Percentiles rank a stretch among this genome's conserved stretches.
These are phyloP conservation scores for Halisarca cf. caerulea DNA, from an alignment of 37 sponge, comb jelly and placozoan genomes.

Conservation along the genomic window DNA sequence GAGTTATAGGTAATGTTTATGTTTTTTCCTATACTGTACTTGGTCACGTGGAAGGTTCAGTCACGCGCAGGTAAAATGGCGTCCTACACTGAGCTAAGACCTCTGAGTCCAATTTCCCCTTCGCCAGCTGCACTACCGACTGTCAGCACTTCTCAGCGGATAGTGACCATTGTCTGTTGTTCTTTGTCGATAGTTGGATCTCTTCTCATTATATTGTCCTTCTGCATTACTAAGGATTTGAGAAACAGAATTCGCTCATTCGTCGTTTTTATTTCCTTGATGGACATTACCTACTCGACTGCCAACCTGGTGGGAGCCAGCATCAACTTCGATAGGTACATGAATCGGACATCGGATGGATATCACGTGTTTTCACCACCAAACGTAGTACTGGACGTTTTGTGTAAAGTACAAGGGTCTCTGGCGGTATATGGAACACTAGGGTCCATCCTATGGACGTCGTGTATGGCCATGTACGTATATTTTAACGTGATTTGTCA, in stretches of 20 bases:
- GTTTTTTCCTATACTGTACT: no score
- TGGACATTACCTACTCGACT: constrained; percentile 55
- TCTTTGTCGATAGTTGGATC: constrained; percentile 64
- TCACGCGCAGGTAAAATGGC: no score
- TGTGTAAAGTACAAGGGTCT: constrained; percentile 59
- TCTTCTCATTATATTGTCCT: constrained; percentile 56
- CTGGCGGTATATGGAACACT: constrained; percentile 64
- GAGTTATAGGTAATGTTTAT: no score
- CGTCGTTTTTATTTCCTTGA: constrained; percentile 68
- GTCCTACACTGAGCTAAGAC: no score
- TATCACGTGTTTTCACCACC: background rate
- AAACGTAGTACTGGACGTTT: background rate
- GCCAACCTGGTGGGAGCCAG: constrained; percentile 51
- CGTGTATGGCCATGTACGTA: constrained; percentile 50
- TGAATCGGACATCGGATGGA: background rate
- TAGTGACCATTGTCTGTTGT: constrained; percentile 38
- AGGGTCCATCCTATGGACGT: constrained; percentile 68
- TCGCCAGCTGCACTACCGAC: no score
- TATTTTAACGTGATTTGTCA: constrained; percentile 35
- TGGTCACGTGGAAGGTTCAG: no score
- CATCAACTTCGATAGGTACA: constrained; percentile 46
- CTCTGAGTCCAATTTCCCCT: no score
- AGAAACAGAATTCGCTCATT: constrained; percentile 47
- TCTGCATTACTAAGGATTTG: constrained; percentile 29
- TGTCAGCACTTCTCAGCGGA: no score